Percentiles rank a stretch among this genome's conserved stretches.
Evolutionary conservation across 2,888 invertebrate genomes (phyloP).

Genomic region (Hermaeophaga mercurialis): DNA sequence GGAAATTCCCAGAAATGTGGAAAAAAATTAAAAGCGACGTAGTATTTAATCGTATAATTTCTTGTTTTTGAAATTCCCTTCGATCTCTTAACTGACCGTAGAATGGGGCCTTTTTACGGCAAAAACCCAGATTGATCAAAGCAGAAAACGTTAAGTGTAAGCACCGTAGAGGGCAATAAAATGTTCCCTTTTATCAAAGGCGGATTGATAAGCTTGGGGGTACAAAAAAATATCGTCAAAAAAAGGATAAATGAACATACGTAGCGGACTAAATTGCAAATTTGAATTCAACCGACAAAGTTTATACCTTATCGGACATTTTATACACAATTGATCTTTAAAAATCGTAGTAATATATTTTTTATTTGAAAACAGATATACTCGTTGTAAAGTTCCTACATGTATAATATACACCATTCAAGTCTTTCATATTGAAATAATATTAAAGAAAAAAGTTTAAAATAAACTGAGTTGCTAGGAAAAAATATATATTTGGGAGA

Average conservation of each 20-base stretch:
- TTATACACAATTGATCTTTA: background rate
- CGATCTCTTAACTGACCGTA: conserved; percentile 10
- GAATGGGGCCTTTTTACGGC: conserved; percentile 8
- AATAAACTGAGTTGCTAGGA: too few relatives aligned
- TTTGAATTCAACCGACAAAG: background rate
- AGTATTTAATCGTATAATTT: conserved; percentile 1
- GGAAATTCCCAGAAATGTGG: too few relatives aligned
- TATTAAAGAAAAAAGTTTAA: too few relatives aligned
- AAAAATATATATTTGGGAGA: too few relatives aligned
- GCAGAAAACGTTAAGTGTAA: conserved; percentile 12
- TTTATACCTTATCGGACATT: background rate
- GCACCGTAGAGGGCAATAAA: conserved; percentile 12
- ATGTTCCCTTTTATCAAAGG: conserved; percentile 11
- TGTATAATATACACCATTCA: too few relatives aligned
- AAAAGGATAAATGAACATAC: conserved; percentile 3
- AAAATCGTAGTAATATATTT: too few relatives aligned
- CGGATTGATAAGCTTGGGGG: conserved; percentile 7
- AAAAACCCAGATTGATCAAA: conserved; percentile 12
- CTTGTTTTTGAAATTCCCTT: conserved; percentile 9
- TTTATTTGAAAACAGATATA: too few relatives aligned
- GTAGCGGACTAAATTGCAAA: background rate
- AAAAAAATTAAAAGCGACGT: too few relatives aligned
- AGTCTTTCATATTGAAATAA: too few relatives aligned
- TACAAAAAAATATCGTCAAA: conserved; percentile 8
- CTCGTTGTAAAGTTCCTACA: too few relatives aligned